Evolutionary conservation across 1,140 invertebrate genomes (phyloP).

Genomic region (Vanessa tameamea): DNA sequence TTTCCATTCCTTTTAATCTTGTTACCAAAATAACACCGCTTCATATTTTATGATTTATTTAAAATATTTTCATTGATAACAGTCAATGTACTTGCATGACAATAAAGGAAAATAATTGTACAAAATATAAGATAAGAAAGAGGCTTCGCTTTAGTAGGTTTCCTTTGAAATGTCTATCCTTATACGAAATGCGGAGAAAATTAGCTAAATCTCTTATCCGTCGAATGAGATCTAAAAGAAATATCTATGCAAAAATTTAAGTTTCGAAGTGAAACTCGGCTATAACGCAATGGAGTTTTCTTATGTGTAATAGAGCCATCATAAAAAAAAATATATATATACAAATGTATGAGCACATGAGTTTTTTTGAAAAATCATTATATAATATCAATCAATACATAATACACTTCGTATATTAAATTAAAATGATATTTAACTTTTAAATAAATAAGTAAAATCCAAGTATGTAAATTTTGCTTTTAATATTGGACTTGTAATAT

Average conservation of each 20-base stretch:
- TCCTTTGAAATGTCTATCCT: constrained; percentile 32
- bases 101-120: constrained; percentile 10
- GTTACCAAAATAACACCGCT: background rate
- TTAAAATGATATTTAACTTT: no score
- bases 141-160: constrained; percentile 20
- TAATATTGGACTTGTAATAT: no score
- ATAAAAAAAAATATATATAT: background rate
- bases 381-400: no score
- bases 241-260: constrained; percentile 42
- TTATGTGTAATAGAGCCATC: background rate
- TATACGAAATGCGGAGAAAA: constrained; percentile 30
- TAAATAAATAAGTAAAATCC: no score
- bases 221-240: constrained; percentile 42
- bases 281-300: background rate
- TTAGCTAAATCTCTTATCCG: constrained; percentile 37
- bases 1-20: background rate
- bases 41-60: background rate
- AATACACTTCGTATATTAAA: no score
- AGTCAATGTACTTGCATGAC: background rate
- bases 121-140: constrained; percentile 28
- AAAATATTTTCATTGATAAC: constrained; percentile 1
- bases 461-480: no score
- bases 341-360: background rate
- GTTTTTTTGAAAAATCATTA: no score
- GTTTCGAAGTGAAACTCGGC: constrained; percentile 11